phyloP scores from a whole-genome alignment of 2,888 invertebrate genomes.

The Griposia aprilina region DNA sequence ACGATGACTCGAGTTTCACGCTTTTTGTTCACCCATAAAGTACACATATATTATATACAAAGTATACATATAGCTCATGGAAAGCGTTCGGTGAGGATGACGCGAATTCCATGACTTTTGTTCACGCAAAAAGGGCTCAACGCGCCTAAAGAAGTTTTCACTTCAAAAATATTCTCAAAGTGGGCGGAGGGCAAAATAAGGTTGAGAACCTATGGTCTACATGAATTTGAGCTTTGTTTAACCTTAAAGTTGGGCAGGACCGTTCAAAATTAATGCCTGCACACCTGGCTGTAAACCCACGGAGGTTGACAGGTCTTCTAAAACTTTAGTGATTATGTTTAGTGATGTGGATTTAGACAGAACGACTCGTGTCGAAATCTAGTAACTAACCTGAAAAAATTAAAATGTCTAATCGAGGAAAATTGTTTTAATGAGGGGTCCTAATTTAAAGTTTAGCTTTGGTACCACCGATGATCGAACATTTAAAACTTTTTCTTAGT shows the following conservation, averaged over 20 bases:
- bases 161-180: too few relatives aligned
- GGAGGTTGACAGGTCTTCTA: constrained; percentile 9
- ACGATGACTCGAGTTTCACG: too few relatives aligned
- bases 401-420: not conserved
- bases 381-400: not conserved
- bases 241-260: constrained; percentile 27
- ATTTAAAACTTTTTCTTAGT: not conserved
- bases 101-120: too few relatives aligned
- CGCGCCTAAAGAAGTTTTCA: too few relatives aligned
- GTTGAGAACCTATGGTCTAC: not conserved
- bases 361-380: not conserved
- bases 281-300: constrained; percentile 34
- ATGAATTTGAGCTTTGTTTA: constrained; percentile 45
- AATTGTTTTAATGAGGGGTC: not conserved
- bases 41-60: too few relatives aligned
- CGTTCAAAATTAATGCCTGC: constrained; percentile 34
- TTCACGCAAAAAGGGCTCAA: too few relatives aligned
- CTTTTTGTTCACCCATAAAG: too few relatives aligned
- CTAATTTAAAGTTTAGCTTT: not conserved
- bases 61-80: too few relatives aligned
- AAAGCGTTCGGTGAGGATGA: too few relatives aligned
- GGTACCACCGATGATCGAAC: not conserved
- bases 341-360: not conserved
- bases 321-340: constrained; percentile 27
- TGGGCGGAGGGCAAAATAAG: too few relatives aligned